Evolutionary conservation across 2,888 invertebrate genomes (phyloP).

Genomic region (Athalia circularis): DNA sequence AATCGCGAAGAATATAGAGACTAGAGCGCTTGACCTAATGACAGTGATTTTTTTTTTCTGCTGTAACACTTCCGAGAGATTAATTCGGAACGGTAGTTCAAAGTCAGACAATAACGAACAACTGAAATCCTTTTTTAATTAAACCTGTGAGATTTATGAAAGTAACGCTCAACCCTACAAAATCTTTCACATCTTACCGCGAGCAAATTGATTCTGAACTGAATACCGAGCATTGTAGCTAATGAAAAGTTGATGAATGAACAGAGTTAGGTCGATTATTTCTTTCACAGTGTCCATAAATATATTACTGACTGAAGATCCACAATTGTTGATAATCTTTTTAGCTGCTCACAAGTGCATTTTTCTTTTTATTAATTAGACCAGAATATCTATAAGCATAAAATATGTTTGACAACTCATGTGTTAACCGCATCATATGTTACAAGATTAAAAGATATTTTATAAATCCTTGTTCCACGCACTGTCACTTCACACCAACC

Average conservation of each 20-base stretch:
- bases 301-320: too few species aligned
- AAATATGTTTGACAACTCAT: background rate
- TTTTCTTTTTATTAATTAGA: too few species aligned
- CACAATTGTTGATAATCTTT: too few species aligned
- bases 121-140: background rate
- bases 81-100: background rate
- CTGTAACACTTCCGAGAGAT: background rate
- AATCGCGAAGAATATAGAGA: background rate
- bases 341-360: too few species aligned
- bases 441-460: constrained; percentile 48
- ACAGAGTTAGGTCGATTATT: too few species aligned
- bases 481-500: constrained; percentile 58
- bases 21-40: background rate
- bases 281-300: too few species aligned
- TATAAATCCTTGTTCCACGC: constrained; percentile 49
- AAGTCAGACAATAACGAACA: background rate
- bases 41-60: background rate
- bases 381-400: background rate
- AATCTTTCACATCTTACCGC: too few species aligned
- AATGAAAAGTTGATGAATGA: too few species aligned
- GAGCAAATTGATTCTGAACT: too few species aligned
- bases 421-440: background rate
- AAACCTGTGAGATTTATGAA: background rate
- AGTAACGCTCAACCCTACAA: background rate
- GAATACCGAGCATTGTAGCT: too few species aligned